Percentiles rank a stretch among this genome's conserved stretches.
phyloP scores from a whole-genome alignment of 1,140 invertebrate genomes.

The Stegodyphus mimosarum region DNA sequence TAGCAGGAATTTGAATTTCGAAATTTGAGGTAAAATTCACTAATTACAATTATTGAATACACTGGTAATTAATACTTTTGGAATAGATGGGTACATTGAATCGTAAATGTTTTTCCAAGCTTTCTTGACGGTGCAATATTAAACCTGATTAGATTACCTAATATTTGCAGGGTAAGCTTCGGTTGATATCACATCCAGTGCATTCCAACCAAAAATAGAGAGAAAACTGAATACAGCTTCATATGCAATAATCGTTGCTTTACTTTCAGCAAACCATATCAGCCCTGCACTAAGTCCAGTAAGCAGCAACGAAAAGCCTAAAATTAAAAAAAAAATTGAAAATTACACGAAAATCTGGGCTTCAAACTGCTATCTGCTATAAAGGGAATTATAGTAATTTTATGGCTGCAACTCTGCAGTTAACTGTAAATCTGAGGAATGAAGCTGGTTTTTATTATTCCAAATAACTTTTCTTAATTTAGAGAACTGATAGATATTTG shows the following conservation, averaged over 20 bases:
- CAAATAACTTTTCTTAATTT: no score
- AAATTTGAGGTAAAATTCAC: no score
- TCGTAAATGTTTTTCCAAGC: background rate
- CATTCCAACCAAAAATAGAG: constrained; percentile 70
- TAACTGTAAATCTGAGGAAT: no score
- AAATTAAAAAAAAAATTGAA: constrained; percentile 56
- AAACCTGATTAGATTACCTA: constrained; percentile 66
- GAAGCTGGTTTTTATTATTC: no score
- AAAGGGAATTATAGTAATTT: no score
- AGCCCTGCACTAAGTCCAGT: constrained; percentile 69
- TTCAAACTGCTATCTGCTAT: no score
- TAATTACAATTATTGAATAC: no score
- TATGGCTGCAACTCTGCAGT: no score
- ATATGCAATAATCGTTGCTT: constrained; percentile 65
- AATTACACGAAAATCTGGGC: no score
- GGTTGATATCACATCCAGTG: constrained; percentile 69
- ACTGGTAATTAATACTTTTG: background rate
- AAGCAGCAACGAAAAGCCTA: constrained; percentile 70
- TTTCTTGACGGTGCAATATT: background rate
- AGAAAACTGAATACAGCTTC: constrained; percentile 70
- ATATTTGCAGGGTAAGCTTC: constrained; percentile 71
- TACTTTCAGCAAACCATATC: constrained; percentile 70
- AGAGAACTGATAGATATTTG: no score
- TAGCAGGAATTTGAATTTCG: no score
- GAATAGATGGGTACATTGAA: background rate